Evolutionary conservation across 1,140 invertebrate species (phyloP), one percentile per base, ranked within the genome.

Genomic region (Medauroidea extradentata): DNA sequence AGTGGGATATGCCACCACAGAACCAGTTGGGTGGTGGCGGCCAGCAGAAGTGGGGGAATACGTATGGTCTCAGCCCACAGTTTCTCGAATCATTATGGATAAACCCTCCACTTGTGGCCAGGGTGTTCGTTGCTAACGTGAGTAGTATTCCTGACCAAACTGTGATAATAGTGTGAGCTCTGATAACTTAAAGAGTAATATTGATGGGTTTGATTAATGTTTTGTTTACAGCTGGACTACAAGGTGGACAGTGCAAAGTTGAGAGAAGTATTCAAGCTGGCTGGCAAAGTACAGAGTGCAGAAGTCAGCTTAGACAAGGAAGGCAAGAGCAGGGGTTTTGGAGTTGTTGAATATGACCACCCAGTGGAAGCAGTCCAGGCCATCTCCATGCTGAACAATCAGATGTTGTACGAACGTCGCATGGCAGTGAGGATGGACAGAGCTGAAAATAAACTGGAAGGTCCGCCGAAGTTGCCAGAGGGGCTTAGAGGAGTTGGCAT

Each of bases 41-140:
- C 55, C 51, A 18, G 42, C 73, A 75, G 63, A 83, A 87, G 68
- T 87, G 83, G 74, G 87, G 85, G 65, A 95, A 96, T 72, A 96
- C 93, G 8, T 98, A 93, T 79, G 94, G 94, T 53, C 78, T 97
- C 42, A 95, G 90, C 76, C 85, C 90, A 46, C 88, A 92, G 67
- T 98, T 98, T 79, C 81, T 98, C 62, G 91, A 95, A 69, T 91
- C 89, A 46, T 83, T 99, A 39, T 90, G 91, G 69, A 96, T 99
- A 61, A 88, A 90, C 70, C 90, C 91, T 63, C 94, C 95, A 59
- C 82, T 99, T 62, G 89, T 93, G 60, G 93, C 92, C 69, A 88
- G 91, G 78, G 88, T 99, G 44, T 99, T 99, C 85, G 91, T 99
- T 62, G 95, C 96, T 62, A 99, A 99, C 88, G 94, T 99, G 85